Conservation (phyloP, 2,113 vertebrate species). For the Macrotus californicus region DNA sequence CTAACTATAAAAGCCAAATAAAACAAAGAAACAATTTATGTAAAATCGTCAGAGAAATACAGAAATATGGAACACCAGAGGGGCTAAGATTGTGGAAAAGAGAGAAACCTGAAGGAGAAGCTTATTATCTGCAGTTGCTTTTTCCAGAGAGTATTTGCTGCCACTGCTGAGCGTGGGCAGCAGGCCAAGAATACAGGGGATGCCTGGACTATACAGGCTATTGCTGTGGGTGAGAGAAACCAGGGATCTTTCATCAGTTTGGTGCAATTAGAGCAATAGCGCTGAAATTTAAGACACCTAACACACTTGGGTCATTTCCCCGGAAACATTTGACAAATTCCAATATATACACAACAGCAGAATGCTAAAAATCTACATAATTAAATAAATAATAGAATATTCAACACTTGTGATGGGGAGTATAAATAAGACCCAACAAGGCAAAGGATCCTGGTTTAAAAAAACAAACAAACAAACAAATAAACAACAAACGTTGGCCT, state of each 20-base stretch:
- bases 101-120: not conserved
- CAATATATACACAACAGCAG: not conserved
- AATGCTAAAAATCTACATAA: not conserved
- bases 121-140: not conserved
- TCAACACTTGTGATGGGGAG: not conserved
- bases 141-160: not conserved
- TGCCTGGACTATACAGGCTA: not conserved
- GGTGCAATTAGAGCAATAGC: not conserved
- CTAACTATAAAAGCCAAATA: not conserved
- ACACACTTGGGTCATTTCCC: not conserved
- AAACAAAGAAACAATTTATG: not conserved
- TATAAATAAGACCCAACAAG: not conserved
- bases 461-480: not conserved
- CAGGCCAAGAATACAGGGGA: not conserved
- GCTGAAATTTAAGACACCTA: not conserved
- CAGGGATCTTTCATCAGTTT: not conserved
- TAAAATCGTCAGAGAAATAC: not conserved
- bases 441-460: not conserved
- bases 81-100: not conserved
- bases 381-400: not conserved
- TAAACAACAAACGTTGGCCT: not conserved
- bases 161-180: not conserved
- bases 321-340: not conserved
- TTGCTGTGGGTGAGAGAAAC: not conserved
- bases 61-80: not conserved